phyloP scores from a whole-genome alignment of 2,888 invertebrate species.

The Melinaea menophilus region DNA sequence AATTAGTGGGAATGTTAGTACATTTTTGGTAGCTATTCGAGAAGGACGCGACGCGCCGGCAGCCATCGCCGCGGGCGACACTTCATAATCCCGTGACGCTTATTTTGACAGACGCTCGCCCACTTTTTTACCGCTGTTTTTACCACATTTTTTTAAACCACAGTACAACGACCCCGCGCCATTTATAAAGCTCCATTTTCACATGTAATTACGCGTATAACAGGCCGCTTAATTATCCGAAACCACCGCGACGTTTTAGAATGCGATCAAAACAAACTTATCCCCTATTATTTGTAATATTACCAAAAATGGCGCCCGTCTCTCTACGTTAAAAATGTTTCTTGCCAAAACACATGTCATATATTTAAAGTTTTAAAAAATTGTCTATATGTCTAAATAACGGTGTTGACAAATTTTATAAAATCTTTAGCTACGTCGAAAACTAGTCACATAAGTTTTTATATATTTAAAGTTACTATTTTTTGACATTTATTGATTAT shows the following conservation, averaged over 20 bases:
- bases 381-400: conserved; percentile 26
- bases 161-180: conserved; percentile 56
- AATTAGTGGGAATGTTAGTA: too few relatives aligned
- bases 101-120: conserved; percentile 65
- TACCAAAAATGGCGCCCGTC: conserved; percentile 46
- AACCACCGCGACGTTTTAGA: conserved; percentile 57
- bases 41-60: conserved; percentile 31
- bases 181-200: conserved; percentile 58
- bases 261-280: conserved; percentile 54
- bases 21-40: conserved; percentile 8
- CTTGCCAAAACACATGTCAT: conserved; percentile 64
- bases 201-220: conserved; percentile 68
- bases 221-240: conserved; percentile 69
- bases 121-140: conserved; percentile 55
- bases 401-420: conserved; percentile 27
- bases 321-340: conserved; percentile 54
- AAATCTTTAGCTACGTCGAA: conserved; percentile 40
- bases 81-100: conserved; percentile 73
- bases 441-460: conserved; percentile 50
- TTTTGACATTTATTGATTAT: conserved; percentile 16
- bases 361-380: conserved; percentile 37
- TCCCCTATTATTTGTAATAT: conserved; percentile 43
- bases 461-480: conserved; percentile 20
- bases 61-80: conserved; percentile 57
- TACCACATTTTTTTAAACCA: conserved; percentile 36